A percentile compares a stretch with the other conserved stretches of the same genome.
Conservation (phyloP, 2,888 invertebrate genomes). For the Zaprionus obscuricornis region DNA sequence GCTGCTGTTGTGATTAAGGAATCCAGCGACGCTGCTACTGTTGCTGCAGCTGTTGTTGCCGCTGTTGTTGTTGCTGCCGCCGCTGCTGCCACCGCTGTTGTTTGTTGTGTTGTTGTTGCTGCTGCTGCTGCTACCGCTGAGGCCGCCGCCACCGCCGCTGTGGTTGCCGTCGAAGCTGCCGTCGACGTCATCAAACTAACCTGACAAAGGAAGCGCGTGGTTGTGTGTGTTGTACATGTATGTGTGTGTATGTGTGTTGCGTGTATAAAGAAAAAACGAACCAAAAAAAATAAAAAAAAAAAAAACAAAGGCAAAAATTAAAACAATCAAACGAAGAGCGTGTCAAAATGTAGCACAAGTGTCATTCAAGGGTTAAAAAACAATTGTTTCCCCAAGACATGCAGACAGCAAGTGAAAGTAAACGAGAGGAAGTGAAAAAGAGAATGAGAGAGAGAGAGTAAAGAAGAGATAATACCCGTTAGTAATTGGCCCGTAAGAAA, state of each 20-base stretch:
- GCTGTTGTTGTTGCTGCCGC: too few species aligned
- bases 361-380: conserved; percentile 21
- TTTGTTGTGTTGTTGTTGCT: too few species aligned
- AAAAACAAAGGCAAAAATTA: too few species aligned
- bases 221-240: conserved; percentile 39
- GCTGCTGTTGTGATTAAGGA: conserved; percentile 7
- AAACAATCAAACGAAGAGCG: conserved; percentile 60
- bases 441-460: conserved; percentile 2
- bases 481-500: conserved; percentile 45
- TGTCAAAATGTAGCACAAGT: conserved; percentile 21
- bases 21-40: too few species aligned
- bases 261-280: conserved; percentile 45
- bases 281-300: too few species aligned
- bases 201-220: conserved; percentile 81
- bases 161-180: conserved; percentile 68
- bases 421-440: neutral
- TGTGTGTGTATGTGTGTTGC: conserved; percentile 33
- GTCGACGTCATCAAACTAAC: conserved; percentile 83
- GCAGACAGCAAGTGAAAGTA: conserved; percentile 5
- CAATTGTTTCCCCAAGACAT: conserved; percentile 7
- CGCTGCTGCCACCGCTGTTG: too few species aligned
- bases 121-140: too few species aligned
- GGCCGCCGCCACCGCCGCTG: too few species aligned
- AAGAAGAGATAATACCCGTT: conserved; percentile 45
- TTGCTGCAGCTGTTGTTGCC: too few species aligned